Base-by-base conservation (phyloP, 2,797 vertebrate genomes). In the Borostomias antarcticus region DNA sequence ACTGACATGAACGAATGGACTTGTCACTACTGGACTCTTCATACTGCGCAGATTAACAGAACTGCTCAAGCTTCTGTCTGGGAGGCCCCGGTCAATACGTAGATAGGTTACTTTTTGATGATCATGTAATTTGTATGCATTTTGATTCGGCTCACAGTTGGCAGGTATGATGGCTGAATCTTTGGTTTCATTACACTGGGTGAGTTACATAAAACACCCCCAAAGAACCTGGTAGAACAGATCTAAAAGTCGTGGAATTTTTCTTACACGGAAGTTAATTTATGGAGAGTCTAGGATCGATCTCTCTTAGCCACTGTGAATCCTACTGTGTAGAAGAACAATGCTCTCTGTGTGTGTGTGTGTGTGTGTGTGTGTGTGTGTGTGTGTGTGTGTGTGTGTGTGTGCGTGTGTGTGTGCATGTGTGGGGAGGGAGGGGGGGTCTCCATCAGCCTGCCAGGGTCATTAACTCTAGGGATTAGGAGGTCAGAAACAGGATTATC, bases 401-500 rank as follows among this genome's bases (percentile, higher is more conserved):
- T 37, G 19, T 40, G 32, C 15, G 8, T 58, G n/a, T 40, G 30
- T 3, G 33, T 25, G 29, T 19, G 30, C 25, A 32, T 23, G 32
- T 11, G 19, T 25, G 47, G 40, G 30, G 32, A 1, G 11, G 9
- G 11, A 9, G 21, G 5, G 17, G 9, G 13, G 48, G 9, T 51
- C 48, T 51, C 15, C 40, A 5, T 45, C 48, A 0, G 23, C 19
- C 48, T 3, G 17, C 48, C 26, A 4, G 40, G 40, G 37, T 61
- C n/a, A 48, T 61, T 21, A 45, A 59, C 15, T 6, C 37, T 11
- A 11, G 2, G 9, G 58, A 47, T 47, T 30, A 61, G 26, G 15
- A 45, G 58, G 58, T 61, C 40, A 62, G 50, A 70, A 48, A 32
- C 2, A 19, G 40, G 37, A 30, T 45, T 17, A 60, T 45, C 7